These are phyloP conservation scores for Pristis pectinata DNA, from an alignment of 2,797 vertebrate species.

Conservation along the genomic window DNA sequence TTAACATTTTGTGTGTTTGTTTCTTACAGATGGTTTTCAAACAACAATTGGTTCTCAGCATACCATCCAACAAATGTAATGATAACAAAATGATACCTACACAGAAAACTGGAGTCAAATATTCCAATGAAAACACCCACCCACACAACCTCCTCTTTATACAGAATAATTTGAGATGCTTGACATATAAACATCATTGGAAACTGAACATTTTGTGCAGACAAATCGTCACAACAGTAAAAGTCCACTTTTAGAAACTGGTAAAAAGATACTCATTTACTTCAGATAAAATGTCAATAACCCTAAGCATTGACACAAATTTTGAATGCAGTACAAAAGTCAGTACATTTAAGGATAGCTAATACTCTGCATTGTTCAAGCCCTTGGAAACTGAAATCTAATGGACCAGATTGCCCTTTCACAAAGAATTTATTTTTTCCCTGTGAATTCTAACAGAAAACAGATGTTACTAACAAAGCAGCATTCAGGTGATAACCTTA, in stretches of 20 bases:
- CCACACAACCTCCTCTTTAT: neutral
- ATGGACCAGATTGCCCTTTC: neutral
- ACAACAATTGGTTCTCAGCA: neutral
- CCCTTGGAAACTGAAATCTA: neutral
- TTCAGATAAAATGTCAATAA: neutral
- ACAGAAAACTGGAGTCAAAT: slow-evolving; percentile 35
- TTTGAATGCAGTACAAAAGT: neutral
- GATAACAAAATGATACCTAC: neutral
- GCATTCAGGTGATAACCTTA: slow-evolving; percentile 5
- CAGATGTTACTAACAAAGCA: neutral
- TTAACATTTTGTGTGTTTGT: neutral
- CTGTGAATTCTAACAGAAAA: neutral
- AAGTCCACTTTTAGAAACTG: neutral
- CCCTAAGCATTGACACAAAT: neutral
- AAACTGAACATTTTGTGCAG: slow-evolving; percentile 1
- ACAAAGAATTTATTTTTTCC: neutral
- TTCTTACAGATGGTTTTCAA: neutral
- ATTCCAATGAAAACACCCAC: slow-evolving; percentile 34
- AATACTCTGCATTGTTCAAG: neutral
- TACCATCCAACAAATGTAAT: neutral
- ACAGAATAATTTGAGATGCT: neutral
- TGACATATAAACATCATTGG: slow-evolving; percentile 15
- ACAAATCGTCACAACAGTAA: slow-evolving; percentile 12
- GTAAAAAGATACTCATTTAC: neutral
- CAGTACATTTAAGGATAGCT: neutral